Conservation (phyloP, 2,113 vertebrate species). For the Nothocercus julius region DNA sequence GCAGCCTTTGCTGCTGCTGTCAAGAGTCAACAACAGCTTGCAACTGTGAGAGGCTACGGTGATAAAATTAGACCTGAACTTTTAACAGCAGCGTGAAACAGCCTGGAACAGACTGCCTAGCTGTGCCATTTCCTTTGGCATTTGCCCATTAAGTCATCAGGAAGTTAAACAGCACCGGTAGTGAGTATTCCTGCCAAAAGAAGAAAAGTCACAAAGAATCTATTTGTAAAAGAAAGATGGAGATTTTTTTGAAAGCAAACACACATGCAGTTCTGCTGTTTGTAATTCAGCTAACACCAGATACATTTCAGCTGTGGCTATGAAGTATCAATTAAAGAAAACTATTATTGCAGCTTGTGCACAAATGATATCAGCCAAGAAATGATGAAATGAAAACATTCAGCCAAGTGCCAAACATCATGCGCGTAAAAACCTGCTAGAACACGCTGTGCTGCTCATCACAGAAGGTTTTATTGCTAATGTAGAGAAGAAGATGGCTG, state of each 20-base stretch:
- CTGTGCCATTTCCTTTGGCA: slow-evolving; percentile 17
- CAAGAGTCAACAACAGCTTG: not conserved
- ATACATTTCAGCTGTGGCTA: not conserved
- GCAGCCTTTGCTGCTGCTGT: not conserved
- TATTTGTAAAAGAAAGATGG: not conserved
- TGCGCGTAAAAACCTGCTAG: not conserved
- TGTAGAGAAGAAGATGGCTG: not conserved
- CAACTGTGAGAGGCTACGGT: not conserved
- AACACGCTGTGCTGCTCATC: slow-evolving; percentile 14
- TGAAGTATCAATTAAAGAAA: slow-evolving; percentile 10
- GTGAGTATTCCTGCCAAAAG: not conserved
- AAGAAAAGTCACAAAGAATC: not conserved
- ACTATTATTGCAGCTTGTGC: not conserved
- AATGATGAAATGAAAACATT: not conserved
- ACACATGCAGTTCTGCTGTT: not conserved
- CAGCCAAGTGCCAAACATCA: not conserved
- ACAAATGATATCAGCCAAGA: slow-evolving; percentile 28
- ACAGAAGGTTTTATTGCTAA: not conserved
- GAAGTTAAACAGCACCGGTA: not conserved
- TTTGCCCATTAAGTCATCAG: not conserved
- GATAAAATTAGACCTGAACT: slow-evolving; percentile 22
- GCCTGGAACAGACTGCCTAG: not conserved
- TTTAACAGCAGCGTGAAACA: slow-evolving; percentile 15
- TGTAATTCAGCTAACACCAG: not conserved
- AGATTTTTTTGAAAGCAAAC: not conserved